A percentile compares a stretch with the other conserved stretches of the same genome.
Conservation (phyloP, 2,113 vertebrate genomes). For the Cyanoliseus patagonus region DNA sequence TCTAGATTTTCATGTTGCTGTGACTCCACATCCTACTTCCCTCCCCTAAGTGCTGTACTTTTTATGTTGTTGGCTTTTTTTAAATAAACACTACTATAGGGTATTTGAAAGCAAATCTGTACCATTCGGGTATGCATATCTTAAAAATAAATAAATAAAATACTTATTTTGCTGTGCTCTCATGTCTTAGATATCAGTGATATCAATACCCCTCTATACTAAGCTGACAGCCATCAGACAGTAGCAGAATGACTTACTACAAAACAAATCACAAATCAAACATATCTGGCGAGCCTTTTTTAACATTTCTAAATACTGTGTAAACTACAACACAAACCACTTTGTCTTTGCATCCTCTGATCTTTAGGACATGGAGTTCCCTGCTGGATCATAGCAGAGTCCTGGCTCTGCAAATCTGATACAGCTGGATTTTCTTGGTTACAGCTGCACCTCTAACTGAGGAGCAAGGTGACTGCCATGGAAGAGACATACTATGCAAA, state of each 20-base stretch:
- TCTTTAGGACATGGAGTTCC: not conserved
- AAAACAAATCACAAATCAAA: not conserved
- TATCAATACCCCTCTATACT: not conserved
- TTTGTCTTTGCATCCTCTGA: not conserved
- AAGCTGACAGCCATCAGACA: not conserved
- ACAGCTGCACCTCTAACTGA: not conserved
- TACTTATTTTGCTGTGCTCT: not conserved
- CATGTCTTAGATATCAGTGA: not conserved
- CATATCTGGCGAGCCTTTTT: not conserved
- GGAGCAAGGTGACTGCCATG: not conserved
- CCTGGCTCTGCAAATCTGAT: not conserved
- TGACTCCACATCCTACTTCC: not conserved
- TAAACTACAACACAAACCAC: not conserved
- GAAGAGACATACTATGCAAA: not conserved
- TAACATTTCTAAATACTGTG: not conserved
- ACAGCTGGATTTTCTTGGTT: accelerated
- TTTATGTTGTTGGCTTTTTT: not conserved
- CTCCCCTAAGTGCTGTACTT: not conserved
- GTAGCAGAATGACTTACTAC: not conserved
- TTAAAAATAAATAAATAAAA: not conserved
- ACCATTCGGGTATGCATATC: not conserved
- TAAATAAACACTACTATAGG: accelerated
- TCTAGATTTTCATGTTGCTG: not conserved
- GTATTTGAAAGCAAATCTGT: not conserved
- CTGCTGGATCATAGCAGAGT: not conserved